These are phyloP conservation scores for Vicugna pacos DNA, from an alignment of 2,113 vertebrate genomes.

Conservation along the genomic window DNA sequence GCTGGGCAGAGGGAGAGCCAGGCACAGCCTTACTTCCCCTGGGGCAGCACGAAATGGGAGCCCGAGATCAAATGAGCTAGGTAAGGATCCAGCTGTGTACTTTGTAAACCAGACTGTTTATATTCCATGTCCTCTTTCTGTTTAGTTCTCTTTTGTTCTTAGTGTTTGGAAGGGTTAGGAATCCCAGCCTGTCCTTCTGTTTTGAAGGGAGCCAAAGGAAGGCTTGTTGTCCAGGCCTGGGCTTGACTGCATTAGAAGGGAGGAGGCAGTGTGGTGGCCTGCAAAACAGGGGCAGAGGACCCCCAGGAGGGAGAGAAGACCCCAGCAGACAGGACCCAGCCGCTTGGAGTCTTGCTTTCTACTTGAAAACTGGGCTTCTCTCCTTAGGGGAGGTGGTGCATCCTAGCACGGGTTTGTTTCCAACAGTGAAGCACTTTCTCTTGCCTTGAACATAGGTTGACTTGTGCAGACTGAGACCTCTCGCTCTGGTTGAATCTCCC, in stretches of 20 bases:
- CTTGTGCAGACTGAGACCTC: background rate
- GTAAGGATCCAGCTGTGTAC: slow-evolving; percentile 28
- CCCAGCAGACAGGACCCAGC: background rate
- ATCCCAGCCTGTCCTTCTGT: background rate
- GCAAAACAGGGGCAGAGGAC: background rate
- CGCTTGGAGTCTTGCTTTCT: background rate
- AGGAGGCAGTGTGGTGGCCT: background rate
- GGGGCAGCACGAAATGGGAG: background rate
- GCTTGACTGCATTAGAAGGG: background rate
- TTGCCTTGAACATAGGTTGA: background rate
- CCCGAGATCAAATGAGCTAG: slow-evolving; percentile 40
- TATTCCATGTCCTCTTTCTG: slow-evolving; percentile 24
- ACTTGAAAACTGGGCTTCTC: background rate
- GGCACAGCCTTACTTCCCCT: background rate
- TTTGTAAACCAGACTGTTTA: slow-evolving; percentile 63
- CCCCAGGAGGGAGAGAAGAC: background rate
- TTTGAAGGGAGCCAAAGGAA: slow-evolving; percentile 49
- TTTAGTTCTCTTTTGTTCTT: slow-evolving; percentile 68
- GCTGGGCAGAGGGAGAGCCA: background rate
- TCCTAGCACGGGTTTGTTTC: background rate
- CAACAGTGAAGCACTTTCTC: background rate
- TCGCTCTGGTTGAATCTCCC: background rate
- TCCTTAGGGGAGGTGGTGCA: background rate
- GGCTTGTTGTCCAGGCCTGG: background rate
- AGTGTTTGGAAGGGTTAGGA: slow-evolving; percentile 52